Conservation (phyloP, 2,888 invertebrate genomes). For the Eilema caniola region DNA sequence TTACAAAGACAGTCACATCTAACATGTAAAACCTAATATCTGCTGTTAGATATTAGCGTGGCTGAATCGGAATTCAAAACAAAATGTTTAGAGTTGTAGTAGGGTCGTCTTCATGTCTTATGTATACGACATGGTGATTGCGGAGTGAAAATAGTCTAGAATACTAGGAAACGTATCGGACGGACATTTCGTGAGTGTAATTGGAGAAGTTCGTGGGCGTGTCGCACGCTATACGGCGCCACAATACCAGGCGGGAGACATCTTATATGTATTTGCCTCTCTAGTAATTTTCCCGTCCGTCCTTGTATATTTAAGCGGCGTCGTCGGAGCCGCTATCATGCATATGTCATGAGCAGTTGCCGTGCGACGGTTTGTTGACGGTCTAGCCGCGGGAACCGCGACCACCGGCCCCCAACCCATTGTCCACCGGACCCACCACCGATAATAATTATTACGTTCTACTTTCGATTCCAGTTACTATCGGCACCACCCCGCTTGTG, state of each 20-base stretch:
- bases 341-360: constrained; percentile 87
- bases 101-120: constrained; percentile 78
- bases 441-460: constrained; percentile 84
- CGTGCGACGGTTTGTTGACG: constrained; percentile 85
- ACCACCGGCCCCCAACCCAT: constrained; percentile 70
- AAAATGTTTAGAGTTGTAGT: constrained; percentile 70
- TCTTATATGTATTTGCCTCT: constrained; percentile 83
- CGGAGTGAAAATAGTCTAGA: constrained; percentile 73
- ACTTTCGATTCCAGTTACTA: constrained; percentile 79
- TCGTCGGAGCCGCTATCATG: constrained; percentile 81
- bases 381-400: constrained; percentile 79
- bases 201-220: constrained; percentile 72
- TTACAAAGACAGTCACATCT: constrained; percentile 32
- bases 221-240: constrained; percentile 69
- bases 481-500: constrained; percentile 66
- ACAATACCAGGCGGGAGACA: constrained; percentile 66
- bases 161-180: constrained; percentile 70
- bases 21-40: constrained; percentile 32
- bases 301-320: constrained; percentile 84
- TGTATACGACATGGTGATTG: constrained; percentile 69
- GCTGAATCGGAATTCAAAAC: constrained; percentile 74
- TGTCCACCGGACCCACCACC: constrained; percentile 64
- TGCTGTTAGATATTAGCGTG: constrained; percentile 60
- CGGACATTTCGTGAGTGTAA: constrained; percentile 79
- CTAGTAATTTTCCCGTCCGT: constrained; percentile 81